Percentiles rank a stretch among this genome's conserved stretches.
Evolutionary conservation across 2,113 vertebrate species (phyloP).

Genomic region (Poeciliopsis turrubarensis): DNA sequence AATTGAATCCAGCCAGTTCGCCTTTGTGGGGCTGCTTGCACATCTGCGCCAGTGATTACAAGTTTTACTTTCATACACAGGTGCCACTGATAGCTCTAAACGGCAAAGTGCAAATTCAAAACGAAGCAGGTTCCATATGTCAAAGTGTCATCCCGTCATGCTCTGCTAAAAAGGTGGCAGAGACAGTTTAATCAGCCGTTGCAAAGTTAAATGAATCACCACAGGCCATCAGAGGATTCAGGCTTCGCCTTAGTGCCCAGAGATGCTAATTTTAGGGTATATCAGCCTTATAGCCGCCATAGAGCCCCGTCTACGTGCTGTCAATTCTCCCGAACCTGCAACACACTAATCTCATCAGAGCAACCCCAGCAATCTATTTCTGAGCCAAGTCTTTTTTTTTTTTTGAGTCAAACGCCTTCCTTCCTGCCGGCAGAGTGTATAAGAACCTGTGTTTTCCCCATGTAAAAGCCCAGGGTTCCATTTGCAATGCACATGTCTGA

Average conservation of each 20-base stretch:
- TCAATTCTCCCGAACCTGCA: conserved; percentile 48
- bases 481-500: conserved; percentile 47
- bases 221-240: conserved; percentile 53
- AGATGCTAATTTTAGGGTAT: conserved; percentile 48
- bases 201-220: conserved; percentile 66
- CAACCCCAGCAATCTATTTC: conserved; percentile 49
- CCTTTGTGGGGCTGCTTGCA: conserved; percentile 25
- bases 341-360: conserved; percentile 61
- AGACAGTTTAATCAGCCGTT: conserved; percentile 67
- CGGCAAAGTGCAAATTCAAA: conserved; percentile 18
- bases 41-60: conserved; percentile 12
- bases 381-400: conserved; percentile 47
- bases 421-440: conserved; percentile 30
- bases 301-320: conserved; percentile 45
- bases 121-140: conserved; percentile 47
- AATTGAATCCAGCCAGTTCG: conserved; percentile 6
- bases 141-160: conserved; percentile 54
- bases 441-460: conserved; percentile 28
- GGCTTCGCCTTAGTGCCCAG: conserved; percentile 28
- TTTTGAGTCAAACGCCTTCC: conserved; percentile 53
- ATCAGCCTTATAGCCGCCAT: conserved; percentile 44
- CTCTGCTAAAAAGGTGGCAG: conserved; percentile 47
- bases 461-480: conserved; percentile 29
- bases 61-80: conserved; percentile 33
- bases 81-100: conserved; percentile 16